These are phyloP conservation scores for Lithophane leautieri DNA, from an alignment of 2,888 invertebrate species.

Conservation along the genomic window DNA sequence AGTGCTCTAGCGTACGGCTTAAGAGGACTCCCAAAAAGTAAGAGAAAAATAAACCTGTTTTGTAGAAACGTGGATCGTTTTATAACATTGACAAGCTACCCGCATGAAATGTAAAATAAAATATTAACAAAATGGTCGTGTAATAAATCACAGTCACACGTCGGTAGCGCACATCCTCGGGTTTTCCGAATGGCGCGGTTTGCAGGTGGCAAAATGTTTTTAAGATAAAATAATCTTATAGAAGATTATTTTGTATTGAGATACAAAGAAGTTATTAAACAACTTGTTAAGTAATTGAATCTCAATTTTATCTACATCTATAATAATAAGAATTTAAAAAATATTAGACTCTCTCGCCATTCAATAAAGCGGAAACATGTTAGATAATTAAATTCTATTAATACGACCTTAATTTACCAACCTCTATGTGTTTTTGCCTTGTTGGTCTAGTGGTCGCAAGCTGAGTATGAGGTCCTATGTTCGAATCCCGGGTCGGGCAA, in stretches of 20 bases:
- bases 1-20: constrained; percentile 62
- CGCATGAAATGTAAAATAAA: constrained; percentile 53
- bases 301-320: not conserved
- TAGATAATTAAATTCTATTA: not conserved
- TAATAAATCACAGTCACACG: constrained; percentile 58
- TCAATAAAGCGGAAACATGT: too few species aligned
- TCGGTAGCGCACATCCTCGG: constrained; percentile 30
- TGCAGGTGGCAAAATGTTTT: constrained; percentile 51
- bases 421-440: too few species aligned
- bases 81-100: constrained; percentile 58
- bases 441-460: too few species aligned
- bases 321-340: not conserved
- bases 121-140: constrained; percentile 54
- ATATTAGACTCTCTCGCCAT: not conserved
- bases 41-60: constrained; percentile 4
- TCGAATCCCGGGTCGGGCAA: too few species aligned
- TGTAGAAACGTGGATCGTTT: constrained; percentile 25
- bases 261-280: not conserved
- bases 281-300: not conserved
- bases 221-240: constrained; percentile 32
- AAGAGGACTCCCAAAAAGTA: not conserved
- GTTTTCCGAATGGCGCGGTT: constrained; percentile 19
- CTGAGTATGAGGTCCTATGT: too few species aligned
- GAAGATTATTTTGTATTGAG: constrained; percentile 8
- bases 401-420: too few species aligned